Evolutionary conservation across 1,140 invertebrate genomes (phyloP), one percentile per base, ranked within the genome.

Genomic region (Saxidomus purpurata): DNA sequence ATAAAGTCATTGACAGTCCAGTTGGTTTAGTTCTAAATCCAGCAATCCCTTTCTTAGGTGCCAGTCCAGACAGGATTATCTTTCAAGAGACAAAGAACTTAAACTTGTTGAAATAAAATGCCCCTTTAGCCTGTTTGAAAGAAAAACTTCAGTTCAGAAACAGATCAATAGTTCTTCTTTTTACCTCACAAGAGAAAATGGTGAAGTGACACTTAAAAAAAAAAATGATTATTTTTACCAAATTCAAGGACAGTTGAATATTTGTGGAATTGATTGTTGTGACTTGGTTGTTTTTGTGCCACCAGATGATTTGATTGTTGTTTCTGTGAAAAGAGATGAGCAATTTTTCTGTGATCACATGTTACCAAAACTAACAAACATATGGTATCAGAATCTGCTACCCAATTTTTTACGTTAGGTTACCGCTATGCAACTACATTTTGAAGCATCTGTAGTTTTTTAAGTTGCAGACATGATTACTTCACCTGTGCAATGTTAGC

Each of bases 21-120:
- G 55, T 87, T 19, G n/a, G 71, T 79, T 34, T 87, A 25, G 55
- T 87, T 61, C 52, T 79, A 13, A 87, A 79, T n/a, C 67, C 74
- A 25, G 34, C 25, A 22, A 38, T 79, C 22, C 71, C 71, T 2
- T 87, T 31, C 43, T 34, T 79, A n/a, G 69, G 69, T 19, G 74
- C 47, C n/a, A 79, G 74, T 74, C 85, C 17, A 38, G 47, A 63
- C 22, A 1, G 69, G 47, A 13, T 47, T n/a, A 22, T 77, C 43
- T 17, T 81, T 43, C 22, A 17, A 47, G 28, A 55, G 85, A 74
- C 34, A 59, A 74, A 31, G 63, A 67, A 1, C n/a, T 84, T 34
- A 36, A 34, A 84, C n/a, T 47, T 38, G 74, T 77, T 40, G 38
- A 77, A 25, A 25, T 77, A 25, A 49, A 47, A 77, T 77, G 43